Evolutionary conservation across 2,113 vertebrate genomes (phyloP).

Genomic region (Rhodinocichla rosea): DNA sequence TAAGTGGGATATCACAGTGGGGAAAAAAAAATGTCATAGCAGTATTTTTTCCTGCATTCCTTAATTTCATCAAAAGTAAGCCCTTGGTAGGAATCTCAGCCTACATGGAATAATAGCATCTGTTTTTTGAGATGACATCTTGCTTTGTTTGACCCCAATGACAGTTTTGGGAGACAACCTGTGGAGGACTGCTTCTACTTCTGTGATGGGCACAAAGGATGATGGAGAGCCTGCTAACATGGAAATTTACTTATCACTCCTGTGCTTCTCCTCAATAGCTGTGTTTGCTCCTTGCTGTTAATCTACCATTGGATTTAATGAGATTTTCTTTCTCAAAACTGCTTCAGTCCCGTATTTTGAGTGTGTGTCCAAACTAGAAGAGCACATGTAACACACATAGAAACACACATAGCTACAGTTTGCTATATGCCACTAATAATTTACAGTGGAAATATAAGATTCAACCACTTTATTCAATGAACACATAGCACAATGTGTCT

Average conservation of each 20-base stretch:
- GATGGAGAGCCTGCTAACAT: not conserved
- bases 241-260: not conserved
- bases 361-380: not conserved
- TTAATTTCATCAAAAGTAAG: not conserved
- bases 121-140: not conserved
- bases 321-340: not conserved
- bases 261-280: not conserved
- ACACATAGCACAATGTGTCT: too few relatives aligned
- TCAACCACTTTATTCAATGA: not conserved
- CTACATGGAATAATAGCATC: not conserved
- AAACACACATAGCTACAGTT: not conserved
- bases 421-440: not conserved
- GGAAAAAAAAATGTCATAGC: not conserved
- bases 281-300: not conserved
- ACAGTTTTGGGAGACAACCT: not conserved
- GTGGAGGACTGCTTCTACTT: not conserved
- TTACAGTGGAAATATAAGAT: not conserved
- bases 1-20: not conserved
- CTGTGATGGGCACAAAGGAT: not conserved
- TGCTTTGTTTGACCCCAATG: not conserved
- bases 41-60: not conserved
- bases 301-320: not conserved
- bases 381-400: accelerated
- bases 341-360: not conserved
- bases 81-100: not conserved